Percentiles rank a stretch among this genome's conserved stretches.
These are phyloP conservation scores for Prietella phreatophila DNA, from an alignment of 2,113 vertebrate genomes.

Conservation along the genomic window DNA sequence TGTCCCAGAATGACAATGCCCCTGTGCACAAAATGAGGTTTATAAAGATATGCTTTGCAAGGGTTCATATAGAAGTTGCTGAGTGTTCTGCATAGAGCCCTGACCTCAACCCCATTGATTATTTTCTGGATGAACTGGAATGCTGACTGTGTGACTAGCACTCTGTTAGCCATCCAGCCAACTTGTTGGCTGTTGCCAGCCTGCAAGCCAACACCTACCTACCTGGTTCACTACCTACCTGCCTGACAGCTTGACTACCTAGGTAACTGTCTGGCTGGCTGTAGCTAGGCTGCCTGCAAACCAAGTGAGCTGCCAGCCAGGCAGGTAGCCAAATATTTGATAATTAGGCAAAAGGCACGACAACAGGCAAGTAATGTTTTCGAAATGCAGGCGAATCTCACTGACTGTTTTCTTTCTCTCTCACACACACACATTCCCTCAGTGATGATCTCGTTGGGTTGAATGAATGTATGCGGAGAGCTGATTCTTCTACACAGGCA, in stretches of 20 bases:
- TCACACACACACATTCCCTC: neutral
- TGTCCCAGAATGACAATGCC: no score
- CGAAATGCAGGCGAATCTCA: neutral
- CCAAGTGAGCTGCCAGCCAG: neutral
- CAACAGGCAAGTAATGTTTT: neutral
- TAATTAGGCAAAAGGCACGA: neutral
- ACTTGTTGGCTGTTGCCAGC: no score
- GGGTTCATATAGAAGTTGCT: no score
- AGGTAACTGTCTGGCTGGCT: neutral
- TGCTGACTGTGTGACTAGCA: neutral
- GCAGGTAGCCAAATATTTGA: neutral
- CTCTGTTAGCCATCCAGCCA: neutral
- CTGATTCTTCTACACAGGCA: constrained; percentile 54
- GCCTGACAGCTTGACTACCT: neutral
- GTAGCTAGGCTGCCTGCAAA: neutral
- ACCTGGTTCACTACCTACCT: neutral
- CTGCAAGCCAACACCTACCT: neutral
- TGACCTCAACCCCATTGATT: neutral
- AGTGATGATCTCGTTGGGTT: constrained; percentile 56
- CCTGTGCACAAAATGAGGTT: no score
- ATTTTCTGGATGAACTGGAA: neutral
- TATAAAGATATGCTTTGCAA: no score
- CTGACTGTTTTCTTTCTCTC: neutral
- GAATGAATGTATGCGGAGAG: constrained; percentile 73
- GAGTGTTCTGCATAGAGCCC: no score